A percentile compares a stretch with the other conserved stretches of the same genome.
These are phyloP conservation scores for Calliopum simillimum DNA, from an alignment of 2,888 invertebrate genomes.

Conservation along the genomic window DNA sequence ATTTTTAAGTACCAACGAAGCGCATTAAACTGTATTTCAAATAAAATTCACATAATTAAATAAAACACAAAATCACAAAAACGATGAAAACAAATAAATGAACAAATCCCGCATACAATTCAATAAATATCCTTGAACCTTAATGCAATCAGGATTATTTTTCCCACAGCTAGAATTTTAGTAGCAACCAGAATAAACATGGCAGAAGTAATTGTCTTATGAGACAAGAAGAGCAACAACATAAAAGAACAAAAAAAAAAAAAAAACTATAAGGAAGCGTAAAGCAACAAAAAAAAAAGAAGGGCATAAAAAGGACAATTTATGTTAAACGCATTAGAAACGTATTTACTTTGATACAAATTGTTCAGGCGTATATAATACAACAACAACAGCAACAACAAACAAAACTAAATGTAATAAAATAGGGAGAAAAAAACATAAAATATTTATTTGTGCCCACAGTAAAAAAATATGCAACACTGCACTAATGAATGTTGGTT, in stretches of 20 bases:
- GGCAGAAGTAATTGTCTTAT: slow-evolving; percentile 32
- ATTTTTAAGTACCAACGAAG: too few species aligned
- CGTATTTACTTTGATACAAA: slow-evolving; percentile 31
- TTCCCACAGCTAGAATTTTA: slow-evolving; percentile 10
- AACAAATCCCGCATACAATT: slow-evolving; percentile 29
- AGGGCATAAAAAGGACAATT: slow-evolving; percentile 35
- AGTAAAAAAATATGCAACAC: slow-evolving; percentile 7
- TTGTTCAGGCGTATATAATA: slow-evolving; percentile 30
- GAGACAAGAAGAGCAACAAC: neutral
- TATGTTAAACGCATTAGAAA: slow-evolving; percentile 35
- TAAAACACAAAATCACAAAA: slow-evolving; percentile 18
- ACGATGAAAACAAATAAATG: neutral
- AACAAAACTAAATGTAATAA: neutral
- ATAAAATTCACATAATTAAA: slow-evolving; percentile 13
- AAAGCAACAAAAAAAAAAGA: neutral
- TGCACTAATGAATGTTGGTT: slow-evolving; percentile 3
- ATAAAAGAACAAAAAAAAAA: slow-evolving; percentile 3
- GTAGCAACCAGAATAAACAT: slow-evolving; percentile 16
- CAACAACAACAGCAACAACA: slow-evolving; percentile 11
- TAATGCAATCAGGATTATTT: slow-evolving; percentile 35
- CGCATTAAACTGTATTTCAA: neutral
- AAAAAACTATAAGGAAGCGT: neutral
- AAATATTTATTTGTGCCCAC: slow-evolving; percentile 18
- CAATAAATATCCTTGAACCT: slow-evolving; percentile 31
- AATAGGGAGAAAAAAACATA: neutral